These are phyloP conservation scores for Drosophila baimaii DNA, from an alignment of 1,140 invertebrate species.

Conservation along the genomic window DNA sequence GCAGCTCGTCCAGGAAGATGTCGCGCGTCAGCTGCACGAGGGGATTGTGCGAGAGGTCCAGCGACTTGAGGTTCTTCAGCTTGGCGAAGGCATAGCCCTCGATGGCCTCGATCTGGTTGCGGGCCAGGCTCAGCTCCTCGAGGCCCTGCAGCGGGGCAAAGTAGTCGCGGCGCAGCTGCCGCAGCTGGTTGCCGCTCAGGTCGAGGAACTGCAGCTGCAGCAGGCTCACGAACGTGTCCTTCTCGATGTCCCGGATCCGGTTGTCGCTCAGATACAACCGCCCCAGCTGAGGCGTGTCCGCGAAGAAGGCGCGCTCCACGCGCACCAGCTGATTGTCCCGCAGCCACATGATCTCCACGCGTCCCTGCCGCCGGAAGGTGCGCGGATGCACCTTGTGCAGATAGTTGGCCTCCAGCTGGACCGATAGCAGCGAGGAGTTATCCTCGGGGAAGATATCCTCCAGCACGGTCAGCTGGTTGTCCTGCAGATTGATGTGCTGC, in stretches of 20 bases:
- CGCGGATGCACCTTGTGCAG: constrained; percentile 91
- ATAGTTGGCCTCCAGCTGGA: constrained; percentile 93
- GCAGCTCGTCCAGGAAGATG: constrained; percentile 87
- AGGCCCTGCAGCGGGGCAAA: constrained; percentile 87
- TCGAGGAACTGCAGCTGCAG: constrained; percentile 91
- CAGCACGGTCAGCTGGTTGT: constrained; percentile 90
- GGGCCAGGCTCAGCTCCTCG: constrained; percentile 88
- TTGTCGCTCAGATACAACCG: constrained; percentile 93
- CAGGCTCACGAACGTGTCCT: constrained; percentile 91
- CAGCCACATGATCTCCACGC: constrained; percentile 94
- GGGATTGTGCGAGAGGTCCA: constrained; percentile 89
- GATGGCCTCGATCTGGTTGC: constrained; percentile 87
- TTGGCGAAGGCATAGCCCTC: constrained; percentile 87
- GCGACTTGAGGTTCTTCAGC: constrained; percentile 86
- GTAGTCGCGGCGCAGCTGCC: constrained; percentile 87
- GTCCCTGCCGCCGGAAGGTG: constrained; percentile 90
- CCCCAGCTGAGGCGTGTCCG: constrained; percentile 90
- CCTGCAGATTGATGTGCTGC: constrained; percentile 95
- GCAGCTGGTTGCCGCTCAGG: constrained; percentile 90
- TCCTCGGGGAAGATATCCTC: constrained; percentile 91
- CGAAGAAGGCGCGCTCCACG: constrained; percentile 89
- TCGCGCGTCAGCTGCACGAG: constrained; percentile 86
- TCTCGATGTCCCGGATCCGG: constrained; percentile 91
- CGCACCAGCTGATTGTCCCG: constrained; percentile 92
- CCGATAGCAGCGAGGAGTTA: constrained; percentile 91